Evolutionary conservation across 2,113 vertebrate genomes (phyloP).

Genomic region (Rhagologus leucostigma): DNA sequence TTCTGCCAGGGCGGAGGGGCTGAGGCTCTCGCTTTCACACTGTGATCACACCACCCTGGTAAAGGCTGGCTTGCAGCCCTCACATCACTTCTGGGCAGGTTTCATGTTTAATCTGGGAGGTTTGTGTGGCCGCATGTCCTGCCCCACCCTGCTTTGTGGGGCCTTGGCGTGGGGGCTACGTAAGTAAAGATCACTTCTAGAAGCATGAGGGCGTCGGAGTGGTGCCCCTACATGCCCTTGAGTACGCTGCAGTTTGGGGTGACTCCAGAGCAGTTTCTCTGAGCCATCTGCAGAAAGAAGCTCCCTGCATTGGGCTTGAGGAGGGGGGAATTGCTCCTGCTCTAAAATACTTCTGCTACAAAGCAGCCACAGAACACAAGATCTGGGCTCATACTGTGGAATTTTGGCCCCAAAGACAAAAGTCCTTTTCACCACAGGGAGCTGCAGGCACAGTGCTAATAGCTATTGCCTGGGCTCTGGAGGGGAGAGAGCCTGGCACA

Average conservation of each 20-base stretch:
- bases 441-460: background rate
- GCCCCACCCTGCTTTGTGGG: background rate
- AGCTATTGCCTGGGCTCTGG: background rate
- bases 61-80: background rate
- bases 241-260: background rate
- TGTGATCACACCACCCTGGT: background rate
- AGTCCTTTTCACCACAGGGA: background rate
- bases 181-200: background rate
- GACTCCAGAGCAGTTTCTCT: background rate
- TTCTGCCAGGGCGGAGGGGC: background rate
- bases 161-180: fast-evolving
- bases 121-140: background rate
- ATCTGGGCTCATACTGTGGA: background rate
- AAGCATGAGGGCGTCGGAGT: background rate
- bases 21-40: background rate
- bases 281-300: background rate
- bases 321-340: background rate
- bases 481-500: background rate
- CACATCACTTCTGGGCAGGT: background rate
- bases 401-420: background rate
- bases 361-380: background rate
- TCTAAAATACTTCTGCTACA: background rate
- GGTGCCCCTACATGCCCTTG: background rate
- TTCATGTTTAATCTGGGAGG: background rate
- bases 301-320: background rate